Conservation (phyloP, 2,797 vertebrate genomes). For the Hemibagrus guttatus region DNA sequence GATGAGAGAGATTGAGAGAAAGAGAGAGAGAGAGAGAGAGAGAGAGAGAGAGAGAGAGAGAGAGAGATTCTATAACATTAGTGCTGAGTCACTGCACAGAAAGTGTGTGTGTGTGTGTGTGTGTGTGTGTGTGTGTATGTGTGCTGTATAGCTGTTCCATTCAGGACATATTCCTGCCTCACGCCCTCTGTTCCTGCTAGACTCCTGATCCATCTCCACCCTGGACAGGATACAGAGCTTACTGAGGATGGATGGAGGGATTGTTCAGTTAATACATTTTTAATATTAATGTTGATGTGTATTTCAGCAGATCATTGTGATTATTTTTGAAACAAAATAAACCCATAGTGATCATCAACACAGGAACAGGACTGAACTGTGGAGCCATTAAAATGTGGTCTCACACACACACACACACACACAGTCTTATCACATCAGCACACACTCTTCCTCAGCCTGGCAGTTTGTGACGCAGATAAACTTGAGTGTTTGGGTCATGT, state of each 20-base stretch:
- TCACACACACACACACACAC: not conserved
- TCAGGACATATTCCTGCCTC: too few species aligned
- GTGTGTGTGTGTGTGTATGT: not conserved
- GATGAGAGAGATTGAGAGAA: constrained; percentile 35
- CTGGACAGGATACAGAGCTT: too few species aligned
- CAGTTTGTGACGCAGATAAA: constrained; percentile 1
- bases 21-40: not conserved
- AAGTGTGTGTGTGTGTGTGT: constrained; percentile 3
- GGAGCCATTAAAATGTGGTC: not conserved
- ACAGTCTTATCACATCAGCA: not conserved
- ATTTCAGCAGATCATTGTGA: not conserved
- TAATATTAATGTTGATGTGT: not conserved
- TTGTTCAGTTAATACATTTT: too few species aligned
- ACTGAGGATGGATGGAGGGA: too few species aligned
- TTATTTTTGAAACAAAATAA: not conserved
- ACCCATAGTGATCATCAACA: not conserved
- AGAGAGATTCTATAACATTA: constrained; percentile 38
- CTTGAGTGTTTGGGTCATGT: not conserved
- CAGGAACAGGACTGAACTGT: not conserved
- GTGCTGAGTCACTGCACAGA: constrained; percentile 51
- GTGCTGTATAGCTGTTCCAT: too few species aligned
- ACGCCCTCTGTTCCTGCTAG: too few species aligned
- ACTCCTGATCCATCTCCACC: too few species aligned
- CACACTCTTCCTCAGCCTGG: not conserved
- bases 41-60: constrained; percentile 9